A percentile compares a stretch with the other conserved stretches of the same genome.
phyloP scores from a whole-genome alignment of 2,797 vertebrate genomes.

The Nyctalus aviator region DNA sequence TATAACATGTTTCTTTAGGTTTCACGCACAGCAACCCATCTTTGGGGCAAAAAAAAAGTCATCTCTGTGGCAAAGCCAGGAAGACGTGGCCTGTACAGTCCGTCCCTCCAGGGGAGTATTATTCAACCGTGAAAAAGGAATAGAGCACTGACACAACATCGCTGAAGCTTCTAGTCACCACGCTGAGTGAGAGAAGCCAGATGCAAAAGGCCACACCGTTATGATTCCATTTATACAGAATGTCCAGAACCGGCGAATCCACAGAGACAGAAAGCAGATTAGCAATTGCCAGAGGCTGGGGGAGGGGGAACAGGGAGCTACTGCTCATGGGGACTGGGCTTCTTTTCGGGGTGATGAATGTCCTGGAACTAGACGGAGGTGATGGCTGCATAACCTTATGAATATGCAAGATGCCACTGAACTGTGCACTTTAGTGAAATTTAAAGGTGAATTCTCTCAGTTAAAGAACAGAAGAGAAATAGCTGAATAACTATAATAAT shows the following conservation, averaged over 20 bases:
- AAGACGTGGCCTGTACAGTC: fast-evolving
- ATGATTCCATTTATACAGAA: not conserved
- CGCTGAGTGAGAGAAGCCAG: not conserved
- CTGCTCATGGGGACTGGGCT: not conserved
- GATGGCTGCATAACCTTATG: not conserved
- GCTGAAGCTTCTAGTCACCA: not conserved
- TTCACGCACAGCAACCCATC: not conserved
- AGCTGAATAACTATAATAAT: not conserved
- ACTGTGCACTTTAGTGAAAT: no score
- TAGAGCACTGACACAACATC: not conserved
- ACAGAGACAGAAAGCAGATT: not conserved
- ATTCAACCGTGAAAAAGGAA: not conserved
- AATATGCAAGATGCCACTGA: not conserved
- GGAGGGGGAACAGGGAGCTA: fast-evolving
- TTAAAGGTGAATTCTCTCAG: not conserved
- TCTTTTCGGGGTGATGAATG: not conserved
- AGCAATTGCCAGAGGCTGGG: not conserved
- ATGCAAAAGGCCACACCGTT: not conserved
- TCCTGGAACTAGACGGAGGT: not conserved
- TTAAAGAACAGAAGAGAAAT: not conserved
- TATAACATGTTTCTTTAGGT: not conserved
- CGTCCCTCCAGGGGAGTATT: fast-evolving
- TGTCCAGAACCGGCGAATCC: not conserved
- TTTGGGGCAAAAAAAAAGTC: not conserved
- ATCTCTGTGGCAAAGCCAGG: not conserved